Conservation (phyloP, 2,113 vertebrate species). For the Lophochroa leadbeateri region DNA sequence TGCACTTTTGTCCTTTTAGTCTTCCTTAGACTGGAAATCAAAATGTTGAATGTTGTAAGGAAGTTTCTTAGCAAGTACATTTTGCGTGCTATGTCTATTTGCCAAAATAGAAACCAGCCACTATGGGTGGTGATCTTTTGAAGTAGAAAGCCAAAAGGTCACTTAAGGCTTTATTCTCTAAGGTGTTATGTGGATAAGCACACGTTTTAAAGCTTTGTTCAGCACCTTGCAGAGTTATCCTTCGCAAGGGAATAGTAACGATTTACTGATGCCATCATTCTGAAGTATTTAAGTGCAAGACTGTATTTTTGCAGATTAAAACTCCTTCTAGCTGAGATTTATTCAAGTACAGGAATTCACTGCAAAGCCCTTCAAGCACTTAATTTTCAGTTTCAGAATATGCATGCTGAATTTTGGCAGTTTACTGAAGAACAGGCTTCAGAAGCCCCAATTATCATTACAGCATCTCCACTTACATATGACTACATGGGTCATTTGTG, state of each 20-base stretch:
- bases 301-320: neutral
- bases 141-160: neutral
- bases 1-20: neutral
- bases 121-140: neutral
- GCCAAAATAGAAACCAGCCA: neutral
- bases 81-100: neutral
- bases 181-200: neutral
- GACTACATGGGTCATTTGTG: neutral
- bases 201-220: neutral
- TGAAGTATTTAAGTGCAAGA: neutral
- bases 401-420: neutral
- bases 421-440: neutral
- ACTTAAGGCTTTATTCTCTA: neutral
- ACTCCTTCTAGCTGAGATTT: neutral
- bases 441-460: neutral
- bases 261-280: neutral
- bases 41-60: neutral
- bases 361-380: neutral
- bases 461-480: neutral
- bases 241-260: neutral
- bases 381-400: neutral
- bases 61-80: neutral
- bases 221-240: neutral
- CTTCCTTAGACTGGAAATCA: neutral
- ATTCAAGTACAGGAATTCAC: neutral